Conservation (phyloP, 2,888 invertebrate genomes). For the Watsonalla binaria region DNA sequence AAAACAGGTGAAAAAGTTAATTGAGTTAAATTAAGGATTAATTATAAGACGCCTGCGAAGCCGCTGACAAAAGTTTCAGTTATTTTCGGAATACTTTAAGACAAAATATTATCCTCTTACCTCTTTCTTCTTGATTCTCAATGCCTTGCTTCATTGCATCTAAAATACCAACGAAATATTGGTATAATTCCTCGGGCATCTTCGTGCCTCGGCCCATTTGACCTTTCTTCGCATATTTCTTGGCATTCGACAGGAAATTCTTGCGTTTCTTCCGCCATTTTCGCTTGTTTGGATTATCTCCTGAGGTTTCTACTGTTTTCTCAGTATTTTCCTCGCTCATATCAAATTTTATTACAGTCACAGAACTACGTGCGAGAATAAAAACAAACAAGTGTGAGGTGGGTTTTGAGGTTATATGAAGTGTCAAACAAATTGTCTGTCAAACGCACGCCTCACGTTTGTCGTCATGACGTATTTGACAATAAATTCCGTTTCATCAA, state of each 20-base stretch:
- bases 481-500: not conserved
- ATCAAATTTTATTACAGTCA: conserved; percentile 9
- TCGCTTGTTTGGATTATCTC: conserved; percentile 44
- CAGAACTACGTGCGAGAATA: not conserved
- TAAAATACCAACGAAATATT: conserved; percentile 86
- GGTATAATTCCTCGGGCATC: conserved; percentile 85
- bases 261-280: conserved; percentile 81
- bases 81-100: too few species aligned
- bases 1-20: too few species aligned
- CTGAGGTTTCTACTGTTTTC: conserved; percentile 26
- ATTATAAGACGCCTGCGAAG: too few species aligned
- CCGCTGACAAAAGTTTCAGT: too few species aligned
- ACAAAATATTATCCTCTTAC: conserved; percentile 51
- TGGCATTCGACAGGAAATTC: conserved; percentile 83
- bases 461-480: not conserved
- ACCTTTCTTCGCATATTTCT: conserved; percentile 86
- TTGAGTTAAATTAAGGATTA: too few species aligned
- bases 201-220: conserved; percentile 84
- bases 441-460: conserved; percentile 15
- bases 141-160: conserved; percentile 84
- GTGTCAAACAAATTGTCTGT: conserved; percentile 15
- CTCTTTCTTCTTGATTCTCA: conserved; percentile 84
- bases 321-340: conserved; percentile 46
- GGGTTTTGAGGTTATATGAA: conserved; percentile 24
- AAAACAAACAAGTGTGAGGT: conserved; percentile 10